Evolutionary conservation across 2,797 vertebrate species (phyloP).

Genomic region (Potorous gilbertii): DNA sequence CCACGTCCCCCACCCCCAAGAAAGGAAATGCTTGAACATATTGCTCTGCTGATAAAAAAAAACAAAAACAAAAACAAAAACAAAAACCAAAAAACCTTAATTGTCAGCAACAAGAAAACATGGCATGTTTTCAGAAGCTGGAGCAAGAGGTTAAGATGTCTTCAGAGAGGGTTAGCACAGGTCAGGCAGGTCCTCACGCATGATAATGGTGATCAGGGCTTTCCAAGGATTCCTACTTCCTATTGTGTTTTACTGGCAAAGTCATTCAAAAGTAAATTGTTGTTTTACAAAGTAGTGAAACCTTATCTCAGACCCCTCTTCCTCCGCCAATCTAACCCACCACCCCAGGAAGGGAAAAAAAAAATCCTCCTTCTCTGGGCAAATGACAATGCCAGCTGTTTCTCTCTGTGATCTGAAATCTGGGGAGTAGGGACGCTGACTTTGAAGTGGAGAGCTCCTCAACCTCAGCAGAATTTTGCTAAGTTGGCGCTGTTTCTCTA

Average conservation of each 20-base stretch:
- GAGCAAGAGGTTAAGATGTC: slow-evolving; percentile 94
- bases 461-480: slow-evolving; percentile 83
- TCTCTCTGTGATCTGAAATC: slow-evolving; percentile 85
- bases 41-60: slow-evolving; percentile 68
- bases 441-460: slow-evolving; percentile 88
- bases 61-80: too few species aligned
- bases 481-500: slow-evolving; percentile 89
- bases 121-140: slow-evolving; percentile 74
- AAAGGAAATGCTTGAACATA: slow-evolving; percentile 50
- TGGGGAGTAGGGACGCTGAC: slow-evolving; percentile 80
- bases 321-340: slow-evolving; percentile 47
- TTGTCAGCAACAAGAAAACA: slow-evolving; percentile 65
- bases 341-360: slow-evolving; percentile 66
- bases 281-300: slow-evolving; percentile 89
- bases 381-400: slow-evolving; percentile 90
- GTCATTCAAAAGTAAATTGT: slow-evolving; percentile 88
- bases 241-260: slow-evolving; percentile 89
- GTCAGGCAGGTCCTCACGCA: slow-evolving; percentile 88
- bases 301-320: slow-evolving; percentile 81
- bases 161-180: slow-evolving; percentile 89
- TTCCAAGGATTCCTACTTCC: slow-evolving; percentile 84
- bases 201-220: slow-evolving; percentile 78
- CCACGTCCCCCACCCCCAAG: neutral
- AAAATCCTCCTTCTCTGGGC: slow-evolving; percentile 68
- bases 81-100: slow-evolving; percentile 63